Evolutionary conservation across 2,888 invertebrate species (phyloP), one percentile per base, ranked within the genome.

Genomic region (Lumbricus terrestris): DNA sequence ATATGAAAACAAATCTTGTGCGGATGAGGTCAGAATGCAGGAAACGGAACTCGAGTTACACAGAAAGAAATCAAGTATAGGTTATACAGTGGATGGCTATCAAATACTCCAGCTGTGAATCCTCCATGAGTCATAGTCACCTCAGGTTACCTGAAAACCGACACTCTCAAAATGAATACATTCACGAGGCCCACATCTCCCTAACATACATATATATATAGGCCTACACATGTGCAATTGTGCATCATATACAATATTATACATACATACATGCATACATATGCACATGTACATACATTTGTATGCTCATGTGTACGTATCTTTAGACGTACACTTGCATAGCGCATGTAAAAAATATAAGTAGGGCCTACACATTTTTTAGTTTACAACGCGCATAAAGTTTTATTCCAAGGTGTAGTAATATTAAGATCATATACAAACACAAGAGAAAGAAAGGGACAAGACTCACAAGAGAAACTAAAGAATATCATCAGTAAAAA

Each of bases 171-270:
- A 33, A 89, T 89, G 69, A 69, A n/a, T 69, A 69, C 11, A 69
- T 29, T n/a, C 29, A 69, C 69, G n/a, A 47, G n/a, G 69, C 29
- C 1, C n/a, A 69, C 11, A 29, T 69, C 69, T 69, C 11, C 69
- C n/a, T 69, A n/a, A 69, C 4, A 69, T 29, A 69, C n/a, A 69
- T 47, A 88, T 37, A 90, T 88, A 90, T 82, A 88, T 88, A 88
- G 38, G 88, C 90, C 88, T 47, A 42, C 90, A 90, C 33, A 90
- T 89, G 16, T 6, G 23, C 23, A 47, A 2, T 5, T 11, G 23
- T 23, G 23, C 40, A 40, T 38, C 40, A 40, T n/a, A n/a, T n/a
- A n/a, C n/a, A n/a, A n/a, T n/a, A n/a, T n/a, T 40, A 40, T 16
- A 47, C 1, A 47, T 47, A 20, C 47, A 47, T 47, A 20, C 47